Conservation (phyloP, 2,797 vertebrate genomes). For the Sebastes trivittatus region DNA sequence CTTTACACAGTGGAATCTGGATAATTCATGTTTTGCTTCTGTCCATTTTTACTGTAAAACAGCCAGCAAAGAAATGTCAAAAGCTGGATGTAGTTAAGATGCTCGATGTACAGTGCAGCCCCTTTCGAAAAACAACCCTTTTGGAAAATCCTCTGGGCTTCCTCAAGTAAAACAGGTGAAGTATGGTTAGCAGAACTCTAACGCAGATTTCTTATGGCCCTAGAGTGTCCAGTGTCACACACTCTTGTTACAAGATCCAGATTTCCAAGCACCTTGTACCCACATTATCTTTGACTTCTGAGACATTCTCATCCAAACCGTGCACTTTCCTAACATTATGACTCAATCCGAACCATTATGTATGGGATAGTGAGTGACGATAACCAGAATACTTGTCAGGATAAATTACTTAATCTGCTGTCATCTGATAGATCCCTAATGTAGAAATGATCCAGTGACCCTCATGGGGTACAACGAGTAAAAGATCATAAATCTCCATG, state of each 20-base stretch:
- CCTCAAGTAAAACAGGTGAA: conserved; percentile 13
- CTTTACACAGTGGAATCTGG: background rate
- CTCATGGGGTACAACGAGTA: background rate
- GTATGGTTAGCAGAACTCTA: background rate
- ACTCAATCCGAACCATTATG: background rate
- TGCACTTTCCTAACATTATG: background rate
- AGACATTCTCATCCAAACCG: background rate
- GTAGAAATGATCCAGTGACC: background rate
- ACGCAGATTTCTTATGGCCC: background rate
- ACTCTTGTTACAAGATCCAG: conserved; percentile 7
- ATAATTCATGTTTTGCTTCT: background rate
- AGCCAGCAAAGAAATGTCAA: background rate
- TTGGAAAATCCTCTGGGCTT: background rate
- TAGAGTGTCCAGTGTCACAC: background rate
- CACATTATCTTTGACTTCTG: background rate
- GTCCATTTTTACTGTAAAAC: background rate
- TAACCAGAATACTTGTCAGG: background rate
- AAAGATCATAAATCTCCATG: background rate
- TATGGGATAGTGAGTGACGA: background rate
- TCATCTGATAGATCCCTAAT: background rate
- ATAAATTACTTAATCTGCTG: background rate
- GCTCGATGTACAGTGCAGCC: background rate
- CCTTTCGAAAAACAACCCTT: background rate
- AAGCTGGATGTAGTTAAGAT: background rate
- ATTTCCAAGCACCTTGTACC: conserved; percentile 8